Base-by-base conservation (phyloP, 2,888 invertebrate genomes). In the Acleris holmiana region DNA sequence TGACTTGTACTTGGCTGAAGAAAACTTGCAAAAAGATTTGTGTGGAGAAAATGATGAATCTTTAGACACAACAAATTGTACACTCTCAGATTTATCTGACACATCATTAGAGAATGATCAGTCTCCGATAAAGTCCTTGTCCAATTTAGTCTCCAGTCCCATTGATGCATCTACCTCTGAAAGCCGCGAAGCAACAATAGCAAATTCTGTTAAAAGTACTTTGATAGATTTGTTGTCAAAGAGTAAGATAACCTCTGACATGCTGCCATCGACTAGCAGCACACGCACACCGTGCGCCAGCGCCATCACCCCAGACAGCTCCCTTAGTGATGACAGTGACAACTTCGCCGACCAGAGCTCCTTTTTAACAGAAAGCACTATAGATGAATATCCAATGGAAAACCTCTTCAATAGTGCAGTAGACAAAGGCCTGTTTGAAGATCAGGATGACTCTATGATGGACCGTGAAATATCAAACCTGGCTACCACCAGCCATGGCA, bases 91-190 rank as follows among this genome's bases (percentile, higher is more conserved):
- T 75, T 61, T 83, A 49, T 84, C 89, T 17, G 84, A 84, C 63
- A 74, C 82, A 68, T 85, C 87, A 44, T 47, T 81, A 73, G 89
- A 88, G 73, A 86, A 78, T 82, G 90, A 89, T 71, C 94, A 93
- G 75, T 94, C 94, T 56, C 94, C 94, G 56, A 94, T 94, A 25
- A 94, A 94, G 79, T 94, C 94, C 62, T 83, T 94, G 67, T 94
- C 94, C 57, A 94, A 94, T 82, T 87, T 94, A 76, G 94, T 94
- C 66, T 94, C 94, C 74, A 94, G 90, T 88, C 94, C 91, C 47
- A 84, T 91, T 73, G 87, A 89, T 71, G 72, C 83, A 68, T 73
- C 80, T 53, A 76, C 80, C 63, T 73, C 84, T 54, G 83, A 86
- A 48, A 83, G 73, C 66, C 78, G 79, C 68, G 82, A 88, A 69